Evolutionary conservation across 2,113 vertebrate genomes (phyloP).

Genomic region (Conger conger): DNA sequence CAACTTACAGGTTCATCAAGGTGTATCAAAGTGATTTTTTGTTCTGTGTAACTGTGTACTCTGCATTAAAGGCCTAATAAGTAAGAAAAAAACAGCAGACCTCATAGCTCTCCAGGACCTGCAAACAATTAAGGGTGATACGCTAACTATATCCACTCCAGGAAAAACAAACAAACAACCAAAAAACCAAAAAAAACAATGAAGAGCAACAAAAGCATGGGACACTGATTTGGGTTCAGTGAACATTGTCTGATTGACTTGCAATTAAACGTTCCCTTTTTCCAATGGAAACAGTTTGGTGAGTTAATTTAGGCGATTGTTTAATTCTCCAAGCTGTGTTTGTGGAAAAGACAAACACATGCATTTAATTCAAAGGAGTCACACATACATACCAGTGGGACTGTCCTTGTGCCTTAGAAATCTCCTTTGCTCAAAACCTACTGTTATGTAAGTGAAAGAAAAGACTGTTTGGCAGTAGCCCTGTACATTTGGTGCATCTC

Average conservation of each 20-base stretch:
- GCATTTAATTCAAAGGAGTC: not conserved
- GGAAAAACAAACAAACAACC: no score
- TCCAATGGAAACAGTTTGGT: not conserved
- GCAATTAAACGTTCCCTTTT: not conserved
- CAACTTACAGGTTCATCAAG: not conserved
- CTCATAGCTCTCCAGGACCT: not conserved
- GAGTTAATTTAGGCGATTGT: not conserved
- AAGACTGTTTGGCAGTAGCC: not conserved
- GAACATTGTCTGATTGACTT: not conserved
- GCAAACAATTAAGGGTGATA: not conserved
- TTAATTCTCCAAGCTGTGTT: not conserved
- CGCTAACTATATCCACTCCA: no score
- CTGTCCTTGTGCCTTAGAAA: slow-evolving; percentile 10
- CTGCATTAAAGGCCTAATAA: not conserved
- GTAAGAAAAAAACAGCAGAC: not conserved
- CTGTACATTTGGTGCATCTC: not conserved
- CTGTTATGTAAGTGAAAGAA: not conserved
- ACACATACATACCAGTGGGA: not conserved
- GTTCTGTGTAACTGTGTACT: not conserved
- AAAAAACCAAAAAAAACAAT: no score
- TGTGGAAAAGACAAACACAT: not conserved
- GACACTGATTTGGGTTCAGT: not conserved
- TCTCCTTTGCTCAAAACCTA: slow-evolving; percentile 5
- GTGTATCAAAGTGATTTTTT: not conserved
- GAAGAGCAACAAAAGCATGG: no score